Evolutionary conservation across 2,113 vertebrate genomes (phyloP).

Genomic region (Excalfactoria chinensis): DNA sequence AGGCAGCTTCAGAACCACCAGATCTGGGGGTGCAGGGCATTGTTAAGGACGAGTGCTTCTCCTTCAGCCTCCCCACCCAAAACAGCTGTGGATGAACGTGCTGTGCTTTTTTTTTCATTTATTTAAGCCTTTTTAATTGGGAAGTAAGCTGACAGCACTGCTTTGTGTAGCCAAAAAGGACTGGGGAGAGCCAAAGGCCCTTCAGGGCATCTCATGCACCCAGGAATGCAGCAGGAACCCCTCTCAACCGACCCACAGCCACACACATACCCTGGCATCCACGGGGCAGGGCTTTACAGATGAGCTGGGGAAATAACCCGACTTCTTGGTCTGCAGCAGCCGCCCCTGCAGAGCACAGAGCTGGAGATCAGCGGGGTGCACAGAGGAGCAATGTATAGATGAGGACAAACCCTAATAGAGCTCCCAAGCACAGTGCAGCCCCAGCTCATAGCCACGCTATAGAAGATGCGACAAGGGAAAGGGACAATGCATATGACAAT

Average conservation of each 20-base stretch:
- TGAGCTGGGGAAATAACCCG: slow-evolving; percentile 91
- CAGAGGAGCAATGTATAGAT: not conserved
- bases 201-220: not conserved
- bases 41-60: not conserved
- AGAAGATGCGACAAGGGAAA: not conserved
- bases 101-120: not conserved
- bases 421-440: not conserved
- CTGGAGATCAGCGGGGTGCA: accelerated
- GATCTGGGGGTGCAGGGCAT: not conserved
- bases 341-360: slow-evolving; percentile 82
- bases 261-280: slow-evolving; percentile 86
- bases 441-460: accelerated
- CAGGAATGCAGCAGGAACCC: not conserved
- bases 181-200: not conserved
- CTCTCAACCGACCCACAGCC: not conserved
- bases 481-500: accelerated
- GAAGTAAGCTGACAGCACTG: not conserved
- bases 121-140: not conserved
- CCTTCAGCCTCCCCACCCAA: not conserved
- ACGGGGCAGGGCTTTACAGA: slow-evolving; percentile 93
- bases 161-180: not conserved
- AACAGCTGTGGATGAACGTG: not conserved
- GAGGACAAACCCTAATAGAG: not conserved
- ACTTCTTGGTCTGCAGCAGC: slow-evolving; percentile 89
- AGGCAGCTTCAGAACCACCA: not conserved